Conservation (phyloP, 1,140 invertebrate species). For the Lucilia sericata region DNA sequence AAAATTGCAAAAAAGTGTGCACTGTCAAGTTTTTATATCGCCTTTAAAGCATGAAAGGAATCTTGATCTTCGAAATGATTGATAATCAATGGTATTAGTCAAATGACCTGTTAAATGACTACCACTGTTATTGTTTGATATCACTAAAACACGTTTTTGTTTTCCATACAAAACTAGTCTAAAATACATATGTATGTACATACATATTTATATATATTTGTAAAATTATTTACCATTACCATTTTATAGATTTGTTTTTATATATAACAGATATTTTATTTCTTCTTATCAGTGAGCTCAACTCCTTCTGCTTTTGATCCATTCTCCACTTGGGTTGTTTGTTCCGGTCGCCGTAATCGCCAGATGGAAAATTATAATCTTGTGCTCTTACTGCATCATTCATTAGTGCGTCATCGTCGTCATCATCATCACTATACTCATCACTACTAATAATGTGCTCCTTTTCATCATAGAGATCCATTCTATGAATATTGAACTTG, state of each 20-base stretch:
- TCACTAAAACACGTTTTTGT: no score
- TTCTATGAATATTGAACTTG: not conserved
- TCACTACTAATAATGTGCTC: conserved; percentile 37
- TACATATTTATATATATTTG: not conserved
- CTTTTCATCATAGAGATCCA: conserved; percentile 33
- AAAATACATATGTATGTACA: no score
- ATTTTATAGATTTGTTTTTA: conserved; percentile 34
- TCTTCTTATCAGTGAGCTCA: conserved; percentile 19
- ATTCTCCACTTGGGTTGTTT: not conserved
- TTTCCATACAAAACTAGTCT: no score
- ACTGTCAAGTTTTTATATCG: no score
- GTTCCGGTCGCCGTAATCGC: not conserved
- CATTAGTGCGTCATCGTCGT: conserved; percentile 31
- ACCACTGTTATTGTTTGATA: no score
- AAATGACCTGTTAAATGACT: no score
- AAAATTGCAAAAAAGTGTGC: no score
- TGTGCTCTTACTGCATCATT: conserved; percentile 33
- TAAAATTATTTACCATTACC: not conserved
- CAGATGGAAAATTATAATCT: not conserved
- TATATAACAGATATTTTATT: conserved; percentile 25
- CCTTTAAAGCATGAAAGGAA: no score
- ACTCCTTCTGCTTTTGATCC: conserved; percentile 10
- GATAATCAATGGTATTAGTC: no score
- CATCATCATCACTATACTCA: conserved; percentile 35
- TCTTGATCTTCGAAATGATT: no score